Conservation (phyloP, 2,113 vertebrate species). For the Periophthalmus modestus region DNA sequence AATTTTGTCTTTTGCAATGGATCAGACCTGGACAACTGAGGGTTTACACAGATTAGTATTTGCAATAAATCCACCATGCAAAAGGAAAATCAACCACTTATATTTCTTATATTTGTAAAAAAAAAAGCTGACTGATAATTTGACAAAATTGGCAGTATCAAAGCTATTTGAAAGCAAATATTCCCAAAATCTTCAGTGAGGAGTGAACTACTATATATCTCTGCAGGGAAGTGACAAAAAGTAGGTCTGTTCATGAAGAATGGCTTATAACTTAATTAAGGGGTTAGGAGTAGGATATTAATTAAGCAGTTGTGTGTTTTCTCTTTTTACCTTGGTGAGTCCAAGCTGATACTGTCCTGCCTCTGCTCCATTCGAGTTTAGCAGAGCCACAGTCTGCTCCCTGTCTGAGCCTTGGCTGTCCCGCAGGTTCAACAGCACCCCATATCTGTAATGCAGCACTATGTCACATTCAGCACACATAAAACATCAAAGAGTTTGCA, state of each 20-base stretch:
- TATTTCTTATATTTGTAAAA: too few species aligned
- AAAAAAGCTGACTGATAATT: too few species aligned
- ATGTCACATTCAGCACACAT: neutral
- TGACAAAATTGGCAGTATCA: too few species aligned
- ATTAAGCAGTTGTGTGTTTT: neutral
- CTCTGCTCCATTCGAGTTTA: conserved; percentile 72
- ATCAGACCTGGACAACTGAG: too few species aligned
- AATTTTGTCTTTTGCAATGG: too few species aligned
- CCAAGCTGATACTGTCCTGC: conserved; percentile 84
- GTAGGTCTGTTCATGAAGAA: neutral
- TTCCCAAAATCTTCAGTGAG: too few species aligned
- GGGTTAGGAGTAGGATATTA: too few species aligned
- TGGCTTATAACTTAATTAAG: too few species aligned
- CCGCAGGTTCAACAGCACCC: conserved; percentile 63
- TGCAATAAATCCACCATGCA: neutral
- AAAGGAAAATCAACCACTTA: neutral
- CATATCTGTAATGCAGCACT: conserved; percentile 75
- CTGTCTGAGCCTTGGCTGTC: conserved; percentile 56
- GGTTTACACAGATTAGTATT: too few species aligned
- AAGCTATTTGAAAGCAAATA: too few species aligned
- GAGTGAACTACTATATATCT: too few species aligned
- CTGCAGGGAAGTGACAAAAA: too few species aligned
- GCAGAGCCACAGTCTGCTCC: conserved; percentile 73
- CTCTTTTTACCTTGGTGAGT: conserved; percentile 81
- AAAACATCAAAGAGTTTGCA: neutral